Evolutionary conservation across 2,888 invertebrate genomes (phyloP).

Genomic region (Philopedon plagiatum): DNA sequence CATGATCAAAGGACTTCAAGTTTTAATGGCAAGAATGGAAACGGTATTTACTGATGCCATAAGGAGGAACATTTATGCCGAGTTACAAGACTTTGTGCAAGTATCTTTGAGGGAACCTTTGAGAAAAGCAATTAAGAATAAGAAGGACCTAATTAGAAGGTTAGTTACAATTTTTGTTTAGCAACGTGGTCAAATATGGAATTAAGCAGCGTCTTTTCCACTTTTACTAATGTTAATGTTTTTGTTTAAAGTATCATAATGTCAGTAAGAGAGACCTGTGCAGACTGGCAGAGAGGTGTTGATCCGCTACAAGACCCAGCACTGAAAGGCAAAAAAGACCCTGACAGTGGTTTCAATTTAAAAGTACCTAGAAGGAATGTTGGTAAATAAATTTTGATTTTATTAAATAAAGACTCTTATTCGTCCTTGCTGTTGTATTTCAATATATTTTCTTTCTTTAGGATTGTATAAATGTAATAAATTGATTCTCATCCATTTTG

Average conservation of each 20-base stretch:
- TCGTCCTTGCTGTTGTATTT: neutral
- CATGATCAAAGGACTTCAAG: conserved; percentile 98
- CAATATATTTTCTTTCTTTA: conserved; percentile 11
- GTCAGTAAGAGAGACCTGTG: conserved; percentile 97
- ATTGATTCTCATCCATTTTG: no score
- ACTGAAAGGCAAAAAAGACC: conserved; percentile 93
- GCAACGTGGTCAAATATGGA: no score
- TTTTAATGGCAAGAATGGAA: conserved; percentile 97
- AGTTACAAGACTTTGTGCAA: conserved; percentile 97
- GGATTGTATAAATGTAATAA: conserved; percentile 23
- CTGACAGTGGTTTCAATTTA: conserved; percentile 91
- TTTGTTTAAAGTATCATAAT: conserved; percentile 85
- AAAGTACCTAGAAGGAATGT: conserved; percentile 94
- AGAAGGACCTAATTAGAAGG: conserved; percentile 94
- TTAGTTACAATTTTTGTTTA: conserved; percentile 48
- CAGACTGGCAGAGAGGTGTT: conserved; percentile 94
- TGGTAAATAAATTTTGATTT: conserved; percentile 72
- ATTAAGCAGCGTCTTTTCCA: no score
- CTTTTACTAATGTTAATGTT: conserved; percentile 13
- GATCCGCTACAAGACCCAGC: conserved; percentile 95
- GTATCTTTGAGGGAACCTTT: conserved; percentile 90
- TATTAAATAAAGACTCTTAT: no score
- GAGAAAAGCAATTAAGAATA: conserved; percentile 97
- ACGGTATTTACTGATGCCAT: conserved; percentile 95
- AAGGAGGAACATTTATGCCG: conserved; percentile 92